Evolutionary conservation across 2,888 invertebrate species (phyloP).

Genomic region (Cryptosula pallasiana): DNA sequence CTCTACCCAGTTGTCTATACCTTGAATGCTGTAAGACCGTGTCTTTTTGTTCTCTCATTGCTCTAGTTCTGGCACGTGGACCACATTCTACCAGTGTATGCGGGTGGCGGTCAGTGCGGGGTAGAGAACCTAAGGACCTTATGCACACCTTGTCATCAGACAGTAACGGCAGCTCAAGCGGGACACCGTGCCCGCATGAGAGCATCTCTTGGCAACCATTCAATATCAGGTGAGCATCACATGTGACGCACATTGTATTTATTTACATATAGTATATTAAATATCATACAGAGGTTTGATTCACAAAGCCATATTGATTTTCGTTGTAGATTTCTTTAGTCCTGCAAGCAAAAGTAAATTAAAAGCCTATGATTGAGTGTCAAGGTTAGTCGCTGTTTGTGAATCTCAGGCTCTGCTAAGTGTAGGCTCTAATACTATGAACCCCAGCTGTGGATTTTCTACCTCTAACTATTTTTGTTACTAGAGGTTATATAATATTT

Average conservation of each 20-base stretch:
- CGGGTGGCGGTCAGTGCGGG: conserved; percentile 49
- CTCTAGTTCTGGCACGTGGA: conserved; percentile 51
- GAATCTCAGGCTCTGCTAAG: too few relatives aligned
- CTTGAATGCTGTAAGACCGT: too few relatives aligned
- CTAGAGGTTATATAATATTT: too few relatives aligned
- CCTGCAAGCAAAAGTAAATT: conserved; percentile 6
- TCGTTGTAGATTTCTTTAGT: conserved; percentile 17
- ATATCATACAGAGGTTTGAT: too few relatives aligned
- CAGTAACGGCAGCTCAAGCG: conserved; percentile 42
- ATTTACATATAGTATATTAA: too few relatives aligned
- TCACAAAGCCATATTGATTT: too few relatives aligned
- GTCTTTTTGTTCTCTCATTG: neutral
- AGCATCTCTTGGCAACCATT: neutral
- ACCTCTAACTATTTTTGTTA: too few relatives aligned
- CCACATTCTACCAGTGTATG: conserved; percentile 44
- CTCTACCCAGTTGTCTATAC: too few relatives aligned
- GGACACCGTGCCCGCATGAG: conserved; percentile 33
- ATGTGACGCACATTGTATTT: neutral
- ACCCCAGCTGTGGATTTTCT: too few relatives aligned
- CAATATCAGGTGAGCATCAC: neutral
- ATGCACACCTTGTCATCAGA: conserved; percentile 43
- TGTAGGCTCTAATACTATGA: too few relatives aligned
- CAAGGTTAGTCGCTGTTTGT: too few relatives aligned
- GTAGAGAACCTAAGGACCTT: conserved; percentile 48
- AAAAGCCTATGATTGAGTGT: neutral